Conservation (phyloP, 2,888 invertebrate species). For the Clitarchus hookeri region DNA sequence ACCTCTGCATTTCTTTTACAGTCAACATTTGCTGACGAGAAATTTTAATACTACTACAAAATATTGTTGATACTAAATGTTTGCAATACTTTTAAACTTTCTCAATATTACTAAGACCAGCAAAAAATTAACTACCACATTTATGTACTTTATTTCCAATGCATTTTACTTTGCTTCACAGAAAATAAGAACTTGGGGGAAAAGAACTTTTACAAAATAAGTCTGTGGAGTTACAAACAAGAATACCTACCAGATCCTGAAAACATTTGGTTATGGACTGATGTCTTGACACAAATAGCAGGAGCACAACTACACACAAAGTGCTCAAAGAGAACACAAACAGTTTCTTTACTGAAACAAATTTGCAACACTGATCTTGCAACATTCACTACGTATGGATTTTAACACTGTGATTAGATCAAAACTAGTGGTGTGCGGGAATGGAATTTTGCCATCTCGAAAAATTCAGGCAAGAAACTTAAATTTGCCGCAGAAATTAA, state of each 20-base stretch:
- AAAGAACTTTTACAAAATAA: background rate
- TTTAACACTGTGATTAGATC: too few species aligned
- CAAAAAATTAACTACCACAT: background rate
- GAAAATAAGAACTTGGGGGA: too few species aligned
- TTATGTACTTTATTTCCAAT: background rate
- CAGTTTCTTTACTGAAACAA: background rate
- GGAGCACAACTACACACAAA: background rate
- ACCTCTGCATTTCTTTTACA: too few species aligned
- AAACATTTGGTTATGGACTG: background rate
- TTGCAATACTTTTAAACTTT: background rate
- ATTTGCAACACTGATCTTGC: background rate
- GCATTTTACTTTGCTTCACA: background rate
- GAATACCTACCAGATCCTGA: background rate
- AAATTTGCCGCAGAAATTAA: too few species aligned
- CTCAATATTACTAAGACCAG: background rate
- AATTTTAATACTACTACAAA: background rate
- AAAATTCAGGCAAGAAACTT: too few species aligned
- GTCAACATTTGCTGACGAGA: too few species aligned
- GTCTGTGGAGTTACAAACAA: background rate
- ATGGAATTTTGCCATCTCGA: too few species aligned
- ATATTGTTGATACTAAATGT: background rate
- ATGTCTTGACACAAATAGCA: background rate
- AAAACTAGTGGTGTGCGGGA: too few species aligned
- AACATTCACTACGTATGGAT: background rate
- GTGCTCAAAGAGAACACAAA: background rate